Base-by-base conservation (phyloP, 1,140 invertebrate genomes). In the Pogonognathellus flavescens region DNA sequence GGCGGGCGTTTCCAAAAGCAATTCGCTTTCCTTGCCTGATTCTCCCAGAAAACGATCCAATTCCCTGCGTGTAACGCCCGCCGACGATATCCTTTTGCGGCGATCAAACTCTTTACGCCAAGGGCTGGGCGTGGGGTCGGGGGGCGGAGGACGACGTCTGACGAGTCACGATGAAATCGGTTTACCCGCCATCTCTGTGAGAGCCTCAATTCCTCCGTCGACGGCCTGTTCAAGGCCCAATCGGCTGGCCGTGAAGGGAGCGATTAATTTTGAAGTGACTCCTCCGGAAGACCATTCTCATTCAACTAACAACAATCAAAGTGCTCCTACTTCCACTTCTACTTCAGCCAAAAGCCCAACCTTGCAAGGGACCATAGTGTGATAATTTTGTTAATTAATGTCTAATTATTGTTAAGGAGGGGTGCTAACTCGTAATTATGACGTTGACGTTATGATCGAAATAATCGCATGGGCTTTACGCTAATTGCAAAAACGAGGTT, bases 301-400 rank as follows among this genome's bases (percentile, higher is more conserved):
- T 41, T 41, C 31, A 41, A 41, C 31, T 6, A 41, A 1, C 31
- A 41, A 6, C 6, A 41, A 41, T 41, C 31, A 1, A 3, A 41
- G 91, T 22, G 91, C 88, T 31, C 90, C 88, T 11, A 91, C 91
- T 11, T 91, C 92, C 2, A 93, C 91, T 87, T 93, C 93, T 89
- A 55, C 22, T 57, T 93, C 92, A 16, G 91, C 91, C 6, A 92
- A 93, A 31, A 94, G 95, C 89, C 93, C 94, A 3, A 94, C 95
- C 89, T 94, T 96, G 84, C 95, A 96, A 91, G 95, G 95, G 87
- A 96, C 95, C 89, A 96, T 96, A 90, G 95, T 96, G 95, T 96
- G 95, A 96, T 85, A 76, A 76, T 76, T 50, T n/a, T 2, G 2
- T 4, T 57, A 57, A 57, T 57, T 57, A 1, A 41, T 41, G 31